Conservation (phyloP, 2,113 vertebrate genomes). For the Muntiacus reevesi region DNA sequence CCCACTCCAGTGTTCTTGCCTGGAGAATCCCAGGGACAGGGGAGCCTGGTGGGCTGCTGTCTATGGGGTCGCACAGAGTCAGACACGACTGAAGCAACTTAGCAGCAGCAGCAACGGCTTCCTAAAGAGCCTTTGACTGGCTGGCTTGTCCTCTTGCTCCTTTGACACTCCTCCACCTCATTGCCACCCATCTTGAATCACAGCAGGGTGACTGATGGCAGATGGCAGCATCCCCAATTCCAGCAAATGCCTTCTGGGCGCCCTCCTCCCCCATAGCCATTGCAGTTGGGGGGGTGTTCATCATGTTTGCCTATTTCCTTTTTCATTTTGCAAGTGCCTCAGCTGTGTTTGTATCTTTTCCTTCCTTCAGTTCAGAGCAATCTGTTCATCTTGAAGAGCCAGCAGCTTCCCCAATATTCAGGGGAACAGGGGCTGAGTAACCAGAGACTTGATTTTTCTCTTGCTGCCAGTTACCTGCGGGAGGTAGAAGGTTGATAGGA, state of each 20-base stretch:
- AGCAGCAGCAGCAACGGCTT: neutral
- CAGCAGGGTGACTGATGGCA: neutral
- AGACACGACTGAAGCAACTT: no score
- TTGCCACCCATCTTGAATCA: neutral
- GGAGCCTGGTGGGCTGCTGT: no score
- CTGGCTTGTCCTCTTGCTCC: neutral
- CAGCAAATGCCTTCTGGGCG: neutral
- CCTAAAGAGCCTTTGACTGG: neutral
- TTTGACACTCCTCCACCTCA: neutral
- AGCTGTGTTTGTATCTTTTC: conserved; percentile 47
- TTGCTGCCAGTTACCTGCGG: neutral
- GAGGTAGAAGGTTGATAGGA: neutral
- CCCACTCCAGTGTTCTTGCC: no score
- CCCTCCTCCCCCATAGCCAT: neutral
- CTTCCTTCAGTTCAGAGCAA: conserved; percentile 49
- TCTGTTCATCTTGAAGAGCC: conserved; percentile 36
- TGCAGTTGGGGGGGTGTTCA: neutral
- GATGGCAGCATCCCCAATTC: neutral
- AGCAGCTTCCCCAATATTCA: conserved; percentile 15
- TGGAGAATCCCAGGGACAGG: no score
- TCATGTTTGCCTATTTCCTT: conserved; percentile 43
- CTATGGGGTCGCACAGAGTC: no score
- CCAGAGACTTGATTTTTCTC: neutral
- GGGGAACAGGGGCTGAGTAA: neutral
- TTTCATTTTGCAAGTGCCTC: conserved; percentile 28